phyloP scores from a whole-genome alignment of 2,113 vertebrate genomes.

The Neotragus moschatus region DNA sequence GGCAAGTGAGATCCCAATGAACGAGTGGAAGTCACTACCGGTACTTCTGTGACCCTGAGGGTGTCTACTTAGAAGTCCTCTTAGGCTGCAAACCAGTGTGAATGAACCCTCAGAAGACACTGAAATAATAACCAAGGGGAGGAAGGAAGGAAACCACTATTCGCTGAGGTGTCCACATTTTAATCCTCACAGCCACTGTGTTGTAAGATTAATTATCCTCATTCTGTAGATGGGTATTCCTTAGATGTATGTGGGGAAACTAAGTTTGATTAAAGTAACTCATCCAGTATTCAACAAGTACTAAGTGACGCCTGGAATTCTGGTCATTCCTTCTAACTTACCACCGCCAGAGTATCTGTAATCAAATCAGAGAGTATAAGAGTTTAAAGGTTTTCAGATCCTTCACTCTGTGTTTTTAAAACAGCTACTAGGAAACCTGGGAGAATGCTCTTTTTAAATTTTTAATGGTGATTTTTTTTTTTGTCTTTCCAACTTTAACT shows the following conservation, averaged over 20 bases:
- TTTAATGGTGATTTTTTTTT: neutral
- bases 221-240: neutral
- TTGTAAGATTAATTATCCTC: neutral
- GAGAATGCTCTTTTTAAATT: neutral
- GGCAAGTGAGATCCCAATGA: neutral
- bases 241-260: neutral
- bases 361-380: neutral
- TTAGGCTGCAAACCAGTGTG: neutral
- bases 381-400: neutral
- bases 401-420: neutral
- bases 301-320: neutral
- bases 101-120: neutral
- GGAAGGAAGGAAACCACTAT: too few relatives aligned
- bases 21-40: fast-evolving
- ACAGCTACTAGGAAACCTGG: neutral
- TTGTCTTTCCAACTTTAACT: neutral
- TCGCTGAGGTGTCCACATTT: neutral
- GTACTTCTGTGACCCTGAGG: neutral
- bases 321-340: neutral
- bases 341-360: neutral
- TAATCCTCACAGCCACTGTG: neutral
- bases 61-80: neutral
- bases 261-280: neutral
- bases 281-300: neutral
- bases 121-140: neutral